phyloP scores from a whole-genome alignment of 1,140 invertebrate genomes.

The Pseudomyrmex dendroicus region DNA sequence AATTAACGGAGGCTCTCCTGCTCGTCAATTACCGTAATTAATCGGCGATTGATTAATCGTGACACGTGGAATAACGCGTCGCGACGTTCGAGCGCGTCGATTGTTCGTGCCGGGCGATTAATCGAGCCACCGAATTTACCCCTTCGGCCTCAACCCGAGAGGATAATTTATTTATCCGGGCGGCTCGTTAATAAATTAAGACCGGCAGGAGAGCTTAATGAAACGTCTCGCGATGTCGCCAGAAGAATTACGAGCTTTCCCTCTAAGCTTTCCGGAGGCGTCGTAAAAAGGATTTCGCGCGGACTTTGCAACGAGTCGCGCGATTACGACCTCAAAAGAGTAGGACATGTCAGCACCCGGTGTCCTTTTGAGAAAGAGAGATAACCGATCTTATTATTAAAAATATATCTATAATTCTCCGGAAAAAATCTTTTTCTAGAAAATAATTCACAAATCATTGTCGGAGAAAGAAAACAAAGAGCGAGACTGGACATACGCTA shows the following conservation, averaged over 20 bases:
- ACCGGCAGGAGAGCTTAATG: constrained; percentile 62
- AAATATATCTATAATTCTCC: not conserved
- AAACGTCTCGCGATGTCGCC: constrained; percentile 63
- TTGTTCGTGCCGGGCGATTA: constrained; percentile 52
- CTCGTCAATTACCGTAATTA: constrained; percentile 58
- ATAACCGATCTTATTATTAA: constrained; percentile 3
- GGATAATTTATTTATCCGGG: constrained; percentile 59
- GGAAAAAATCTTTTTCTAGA: not conserved
- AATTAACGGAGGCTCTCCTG: constrained; percentile 36
- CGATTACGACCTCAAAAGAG: constrained; percentile 38
- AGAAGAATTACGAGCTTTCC: constrained; percentile 56
- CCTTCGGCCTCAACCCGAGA: not conserved
- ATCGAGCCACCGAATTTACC: constrained; percentile 45
- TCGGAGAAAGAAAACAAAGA: not conserved
- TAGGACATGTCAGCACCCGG: not conserved
- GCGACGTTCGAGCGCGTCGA: constrained; percentile 43
- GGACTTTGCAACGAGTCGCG: constrained; percentile 4
- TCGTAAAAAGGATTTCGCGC: constrained; percentile 44
- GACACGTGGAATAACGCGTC: constrained; percentile 55
- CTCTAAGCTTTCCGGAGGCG: constrained; percentile 11
- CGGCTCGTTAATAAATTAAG: constrained; percentile 58
- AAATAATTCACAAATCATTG: not conserved
- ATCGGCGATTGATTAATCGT: constrained; percentile 58
- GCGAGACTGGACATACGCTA: too few species aligned
- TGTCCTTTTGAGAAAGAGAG: not conserved